Evolutionary conservation across 2,888 invertebrate species (phyloP).

Genomic region (Thera britannica): DNA sequence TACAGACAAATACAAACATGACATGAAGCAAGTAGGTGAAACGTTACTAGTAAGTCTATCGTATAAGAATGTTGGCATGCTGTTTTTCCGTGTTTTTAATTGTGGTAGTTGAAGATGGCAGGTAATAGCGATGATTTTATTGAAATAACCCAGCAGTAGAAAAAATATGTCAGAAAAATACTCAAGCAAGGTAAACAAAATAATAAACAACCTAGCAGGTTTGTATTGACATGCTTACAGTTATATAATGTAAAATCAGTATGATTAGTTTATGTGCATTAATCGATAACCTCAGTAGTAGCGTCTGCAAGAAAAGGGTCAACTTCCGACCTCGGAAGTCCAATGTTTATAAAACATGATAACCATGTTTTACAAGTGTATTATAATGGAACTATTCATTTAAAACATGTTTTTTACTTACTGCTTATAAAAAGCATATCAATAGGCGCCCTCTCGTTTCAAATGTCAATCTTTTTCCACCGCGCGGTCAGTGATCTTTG

Average conservation of each 20-base stretch:
- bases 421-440: conserved; percentile 15
- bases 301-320: neutral
- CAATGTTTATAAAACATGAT: conserved; percentile 1
- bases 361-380: neutral
- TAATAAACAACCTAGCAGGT: neutral
- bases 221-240: neutral
- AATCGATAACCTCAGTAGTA: neutral
- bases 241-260: neutral
- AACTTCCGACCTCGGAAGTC: conserved; percentile 5
- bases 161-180: too few relatives aligned
- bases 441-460: conserved; percentile 33
- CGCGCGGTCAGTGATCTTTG: conserved; percentile 68
- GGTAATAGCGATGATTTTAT: too few relatives aligned
- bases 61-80: too few relatives aligned
- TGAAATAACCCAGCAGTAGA: too few relatives aligned
- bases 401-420: conserved; percentile 13
- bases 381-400: neutral
- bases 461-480: conserved; percentile 72
- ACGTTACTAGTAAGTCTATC: too few relatives aligned
- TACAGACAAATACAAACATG: too few relatives aligned
- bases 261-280: neutral
- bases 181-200: neutral
- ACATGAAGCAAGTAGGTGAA: too few relatives aligned
- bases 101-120: too few relatives aligned
- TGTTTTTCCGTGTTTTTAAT: too few relatives aligned